A percentile compares a stretch with the other conserved stretches of the same genome.
Evolutionary conservation across 2,888 invertebrate genomes (phyloP).

Genomic region (Eustalomyia histrio): DNA sequence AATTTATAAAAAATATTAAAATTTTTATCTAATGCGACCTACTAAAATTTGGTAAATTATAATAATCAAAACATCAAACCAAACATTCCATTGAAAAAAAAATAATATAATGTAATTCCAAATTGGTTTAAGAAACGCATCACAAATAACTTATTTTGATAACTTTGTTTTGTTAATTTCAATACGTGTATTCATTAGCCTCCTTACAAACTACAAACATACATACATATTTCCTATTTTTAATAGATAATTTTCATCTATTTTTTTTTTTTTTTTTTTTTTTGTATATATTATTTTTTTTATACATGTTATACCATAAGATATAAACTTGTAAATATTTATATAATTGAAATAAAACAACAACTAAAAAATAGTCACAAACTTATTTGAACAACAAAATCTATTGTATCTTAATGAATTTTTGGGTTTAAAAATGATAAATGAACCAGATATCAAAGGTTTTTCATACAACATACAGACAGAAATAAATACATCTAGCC

Average conservation of each 20-base stretch:
- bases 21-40: neutral
- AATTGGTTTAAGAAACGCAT: neutral
- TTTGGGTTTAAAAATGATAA: slow-evolving; percentile 25
- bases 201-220: neutral
- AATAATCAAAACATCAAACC: slow-evolving; percentile 1
- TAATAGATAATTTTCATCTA: slow-evolving; percentile 19
- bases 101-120: neutral
- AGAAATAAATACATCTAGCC: slow-evolving; percentile 28
- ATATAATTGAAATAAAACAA: slow-evolving; percentile 20
- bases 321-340: slow-evolving; percentile 38
- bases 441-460: slow-evolving; percentile 45
- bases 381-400: neutral
- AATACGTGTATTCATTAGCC: slow-evolving; percentile 28
- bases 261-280: no score
- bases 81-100: slow-evolving; percentile 1
- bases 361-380: slow-evolving; percentile 21
- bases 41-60: neutral
- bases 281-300: slow-evolving; percentile 37
- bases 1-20: neutral
- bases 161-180: slow-evolving; percentile 9
- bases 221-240: slow-evolving; percentile 24
- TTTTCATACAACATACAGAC: slow-evolving; percentile 39
- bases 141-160: slow-evolving; percentile 16
- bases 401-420: neutral
- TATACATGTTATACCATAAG: slow-evolving; percentile 5